Evolutionary conservation across 2,797 vertebrate genomes (phyloP).

Genomic region (Chrosomus eos): DNA sequence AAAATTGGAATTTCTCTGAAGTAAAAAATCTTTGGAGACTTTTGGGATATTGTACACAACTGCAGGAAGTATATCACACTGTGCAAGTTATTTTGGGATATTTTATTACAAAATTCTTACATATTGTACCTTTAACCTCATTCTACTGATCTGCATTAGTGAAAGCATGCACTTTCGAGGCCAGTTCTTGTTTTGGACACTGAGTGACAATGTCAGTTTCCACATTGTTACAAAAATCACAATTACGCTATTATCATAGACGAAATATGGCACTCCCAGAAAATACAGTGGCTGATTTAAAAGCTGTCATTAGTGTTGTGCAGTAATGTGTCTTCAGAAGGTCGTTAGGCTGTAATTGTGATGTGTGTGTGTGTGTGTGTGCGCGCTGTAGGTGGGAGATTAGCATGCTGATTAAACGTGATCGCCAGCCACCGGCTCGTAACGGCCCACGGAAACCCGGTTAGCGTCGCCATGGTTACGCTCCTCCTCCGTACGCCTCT

Average conservation of each 20-base stretch:
- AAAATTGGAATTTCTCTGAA: too few species aligned
- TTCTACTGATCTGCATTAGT: neutral
- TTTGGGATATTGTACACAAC: too few species aligned
- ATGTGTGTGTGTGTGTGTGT: constrained; percentile 17
- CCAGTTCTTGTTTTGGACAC: neutral
- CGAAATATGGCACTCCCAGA: neutral
- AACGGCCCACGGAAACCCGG: constrained; percentile 33
- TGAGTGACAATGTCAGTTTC: neutral
- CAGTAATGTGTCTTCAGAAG: neutral
- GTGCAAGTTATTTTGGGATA: too few species aligned
- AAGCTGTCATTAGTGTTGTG: neutral
- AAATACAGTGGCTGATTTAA: neutral
- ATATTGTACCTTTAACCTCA: too few species aligned
- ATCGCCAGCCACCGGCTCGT: constrained; percentile 13
- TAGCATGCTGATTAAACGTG: constrained; percentile 58
- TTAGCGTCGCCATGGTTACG: constrained; percentile 45
- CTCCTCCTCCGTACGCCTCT: constrained; percentile 14
- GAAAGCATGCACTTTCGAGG: neutral
- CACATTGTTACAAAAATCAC: neutral
- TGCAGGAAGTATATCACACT: too few species aligned
- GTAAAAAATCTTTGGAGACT: too few species aligned
- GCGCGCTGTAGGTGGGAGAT: constrained; percentile 49
- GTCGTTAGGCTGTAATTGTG: constrained; percentile 41
- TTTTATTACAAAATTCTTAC: too few species aligned
- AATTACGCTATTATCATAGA: neutral